Conservation (phyloP, 2,888 invertebrate genomes). For the Cerastoderma edule region DNA sequence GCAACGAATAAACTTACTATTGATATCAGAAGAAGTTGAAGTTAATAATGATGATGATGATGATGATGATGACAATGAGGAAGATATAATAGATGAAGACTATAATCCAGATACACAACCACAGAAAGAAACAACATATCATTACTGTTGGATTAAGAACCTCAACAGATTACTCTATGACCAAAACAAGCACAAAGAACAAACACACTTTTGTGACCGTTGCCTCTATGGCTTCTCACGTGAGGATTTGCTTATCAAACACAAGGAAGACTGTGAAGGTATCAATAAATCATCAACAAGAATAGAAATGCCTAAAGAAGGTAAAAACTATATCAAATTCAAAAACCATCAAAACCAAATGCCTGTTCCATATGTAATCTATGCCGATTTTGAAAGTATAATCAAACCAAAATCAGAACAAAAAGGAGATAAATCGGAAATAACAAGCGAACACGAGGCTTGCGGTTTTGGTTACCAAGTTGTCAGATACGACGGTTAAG, state of each 20-base stretch:
- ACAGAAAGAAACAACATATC: conserved; percentile 33
- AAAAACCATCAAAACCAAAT: conserved; percentile 40
- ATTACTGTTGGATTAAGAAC: conserved; percentile 37
- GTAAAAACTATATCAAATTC: conserved; percentile 29
- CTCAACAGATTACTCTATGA: conserved; percentile 20
- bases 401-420: conserved; percentile 34
- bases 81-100: conserved; percentile 12
- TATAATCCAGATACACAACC: conserved; percentile 18
- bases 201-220: conserved; percentile 38
- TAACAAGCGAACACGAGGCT: conserved; percentile 36
- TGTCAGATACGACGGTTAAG: conserved; percentile 32
- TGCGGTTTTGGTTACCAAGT: conserved; percentile 43
- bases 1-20: conserved; percentile 27
- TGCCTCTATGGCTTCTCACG: conserved; percentile 38
- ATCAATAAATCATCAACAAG: conserved; percentile 31
- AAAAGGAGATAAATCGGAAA: conserved; percentile 25
- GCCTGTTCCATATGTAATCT: conserved; percentile 32
- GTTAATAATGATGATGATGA: too few relatives aligned
- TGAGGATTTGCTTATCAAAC: conserved; percentile 32
- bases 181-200: too few relatives aligned
- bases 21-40: conserved; percentile 28
- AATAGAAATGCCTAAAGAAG: conserved; percentile 39
- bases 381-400: conserved; percentile 34
- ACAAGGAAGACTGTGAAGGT: conserved; percentile 41
- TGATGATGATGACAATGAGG: conserved; percentile 16